Percentiles rank a stretch among this genome's conserved stretches.
These are phyloP conservation scores for Epistrophe grossulariae DNA, from an alignment of 2,888 invertebrate species.

Conservation along the genomic window DNA sequence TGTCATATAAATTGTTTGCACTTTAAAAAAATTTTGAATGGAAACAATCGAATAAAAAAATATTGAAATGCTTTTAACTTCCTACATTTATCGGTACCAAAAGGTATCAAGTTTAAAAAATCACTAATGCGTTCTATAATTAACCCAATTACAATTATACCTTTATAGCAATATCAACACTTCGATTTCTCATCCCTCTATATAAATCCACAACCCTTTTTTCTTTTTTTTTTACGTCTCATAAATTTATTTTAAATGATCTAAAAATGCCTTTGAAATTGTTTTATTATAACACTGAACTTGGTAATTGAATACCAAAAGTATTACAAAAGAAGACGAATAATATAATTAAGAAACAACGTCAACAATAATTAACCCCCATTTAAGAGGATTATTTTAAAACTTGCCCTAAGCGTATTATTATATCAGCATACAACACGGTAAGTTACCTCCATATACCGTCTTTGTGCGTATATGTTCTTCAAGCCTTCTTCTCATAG, in stretches of 20 bases:
- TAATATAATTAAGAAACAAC: conserved; percentile 70
- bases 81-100: too few relatives aligned
- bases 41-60: too few relatives aligned
- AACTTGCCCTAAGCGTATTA: conserved; percentile 65
- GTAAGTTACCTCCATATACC: not conserved
- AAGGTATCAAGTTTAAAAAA: not conserved
- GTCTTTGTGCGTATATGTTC: not conserved
- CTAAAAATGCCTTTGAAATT: conserved; percentile 44
- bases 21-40: too few relatives aligned
- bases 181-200: not conserved
- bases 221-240: not conserved
- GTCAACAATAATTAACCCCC: conserved; percentile 71
- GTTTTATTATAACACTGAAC: conserved; percentile 60
- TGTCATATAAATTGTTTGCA: too few relatives aligned
- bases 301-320: conserved; percentile 60
- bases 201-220: not conserved
- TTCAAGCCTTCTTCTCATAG: not conserved
- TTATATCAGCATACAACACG: conserved; percentile 24
- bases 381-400: conserved; percentile 67
- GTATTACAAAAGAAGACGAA: conserved; percentile 45
- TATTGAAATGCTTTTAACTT: too few relatives aligned
- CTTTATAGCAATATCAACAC: not conserved
- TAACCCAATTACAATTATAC: conserved; percentile 3
- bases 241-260: conserved; percentile 17
- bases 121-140: conserved; percentile 10